Percentiles rank a stretch among this genome's conserved stretches.
Evolutionary conservation across 1,140 invertebrate species (phyloP).

Genomic region (Rhyzopertha dominica): DNA sequence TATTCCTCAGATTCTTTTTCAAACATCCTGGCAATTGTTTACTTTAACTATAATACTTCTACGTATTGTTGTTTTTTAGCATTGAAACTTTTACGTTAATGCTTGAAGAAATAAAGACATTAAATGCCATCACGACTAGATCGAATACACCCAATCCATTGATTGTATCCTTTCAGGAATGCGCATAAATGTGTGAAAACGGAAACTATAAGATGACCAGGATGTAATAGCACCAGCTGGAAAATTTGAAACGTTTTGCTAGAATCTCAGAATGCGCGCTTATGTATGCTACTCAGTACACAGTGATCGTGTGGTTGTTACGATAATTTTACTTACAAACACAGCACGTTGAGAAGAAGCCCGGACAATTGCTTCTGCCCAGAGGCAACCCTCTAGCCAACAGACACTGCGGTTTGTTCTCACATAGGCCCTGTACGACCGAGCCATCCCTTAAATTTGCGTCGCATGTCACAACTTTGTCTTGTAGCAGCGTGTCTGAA

Average conservation of each 20-base stretch:
- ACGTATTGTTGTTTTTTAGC: no score
- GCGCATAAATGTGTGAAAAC: not conserved
- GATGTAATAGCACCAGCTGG: not conserved
- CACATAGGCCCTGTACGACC: conserved; percentile 20
- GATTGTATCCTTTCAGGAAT: not conserved
- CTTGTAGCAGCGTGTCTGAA: not conserved
- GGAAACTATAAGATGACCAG: not conserved
- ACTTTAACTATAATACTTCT: no score
- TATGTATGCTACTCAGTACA: no score
- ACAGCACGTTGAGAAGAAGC: conserved; percentile 33
- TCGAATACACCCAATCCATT: not conserved
- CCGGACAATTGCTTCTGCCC: no score
- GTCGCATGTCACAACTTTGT: not conserved
- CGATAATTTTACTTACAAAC: conserved; percentile 36
- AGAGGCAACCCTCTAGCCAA: conserved; percentile 24
- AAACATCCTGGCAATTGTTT: no score
- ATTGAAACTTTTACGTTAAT: no score
- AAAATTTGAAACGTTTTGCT: not conserved
- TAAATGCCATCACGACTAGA: no score
- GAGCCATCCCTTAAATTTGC: conserved; percentile 7
- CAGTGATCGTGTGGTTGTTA: not conserved
- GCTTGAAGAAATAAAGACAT: no score
- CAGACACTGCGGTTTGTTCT: conserved; percentile 26
- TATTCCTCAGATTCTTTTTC: no score
- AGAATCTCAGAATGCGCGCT: not conserved